These are phyloP conservation scores for Tortricodes alternella DNA, from an alignment of 2,888 invertebrate genomes.

Conservation along the genomic window DNA sequence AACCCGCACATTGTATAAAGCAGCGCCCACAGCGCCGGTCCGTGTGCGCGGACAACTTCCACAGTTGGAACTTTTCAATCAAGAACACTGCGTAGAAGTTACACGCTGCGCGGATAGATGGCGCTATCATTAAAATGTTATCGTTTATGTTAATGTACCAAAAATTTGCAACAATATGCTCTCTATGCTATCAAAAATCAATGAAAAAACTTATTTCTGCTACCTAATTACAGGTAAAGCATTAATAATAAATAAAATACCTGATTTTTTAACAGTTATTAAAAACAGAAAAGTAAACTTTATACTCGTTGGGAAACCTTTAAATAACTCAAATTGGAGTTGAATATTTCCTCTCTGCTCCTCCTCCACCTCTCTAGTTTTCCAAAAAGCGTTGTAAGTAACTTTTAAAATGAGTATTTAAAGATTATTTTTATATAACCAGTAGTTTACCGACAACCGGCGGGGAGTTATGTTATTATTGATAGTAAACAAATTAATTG, in stretches of 20 bases:
- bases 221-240: no score
- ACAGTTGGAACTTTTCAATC: neutral
- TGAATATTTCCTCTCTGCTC: no score
- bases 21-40: neutral
- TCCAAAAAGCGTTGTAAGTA: no score
- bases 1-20: no score
- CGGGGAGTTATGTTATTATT: conserved; percentile 1
- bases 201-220: no score
- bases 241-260: no score
- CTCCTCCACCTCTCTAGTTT: no score
- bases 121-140: neutral
- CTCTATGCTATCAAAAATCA: neutral
- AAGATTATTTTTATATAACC: conserved; percentile 29
- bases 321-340: no score
- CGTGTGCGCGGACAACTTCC: neutral
- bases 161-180: neutral
- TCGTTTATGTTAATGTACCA: neutral
- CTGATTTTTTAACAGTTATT: no score
- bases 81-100: neutral
- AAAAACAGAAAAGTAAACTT: no score
- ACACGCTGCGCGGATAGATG: neutral
- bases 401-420: neutral
- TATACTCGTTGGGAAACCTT: no score
- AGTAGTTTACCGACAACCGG: neutral
- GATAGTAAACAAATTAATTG: neutral